Evolutionary conservation across 2,888 invertebrate genomes (phyloP), one percentile per base, ranked within the genome.

Genomic region (Chaitophorus viminalis): DNA sequence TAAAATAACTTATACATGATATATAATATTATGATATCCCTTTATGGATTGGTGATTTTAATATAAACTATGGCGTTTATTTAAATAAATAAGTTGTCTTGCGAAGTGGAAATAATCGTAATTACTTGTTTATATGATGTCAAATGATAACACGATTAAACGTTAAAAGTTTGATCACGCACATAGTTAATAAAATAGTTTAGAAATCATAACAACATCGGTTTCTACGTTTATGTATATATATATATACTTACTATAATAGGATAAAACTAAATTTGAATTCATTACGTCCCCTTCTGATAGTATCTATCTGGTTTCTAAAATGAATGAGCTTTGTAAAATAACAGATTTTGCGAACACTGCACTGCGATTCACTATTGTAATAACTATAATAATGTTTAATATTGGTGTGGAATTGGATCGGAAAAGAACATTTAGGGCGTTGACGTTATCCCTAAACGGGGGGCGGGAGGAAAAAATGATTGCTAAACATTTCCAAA

Each of bases 401-500:
- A n/a, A 84, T 84, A 84, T 84, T 25, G 25, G n/a, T 33, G 68
- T 70, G 70, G 36, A 85, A 85, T 85, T 85, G 70, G 77, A 85
- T 85, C 36, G 68, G 70, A 68, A 84, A 52, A 77, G 33, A 84
- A 84, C 77, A 77, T 85, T 85, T 85, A 70, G 85, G 85, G 77
- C 31, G 85, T 77, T 39, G 85, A 68, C 65, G 85, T 77, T 17
- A 25, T 14, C 75, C 25, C 75, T 60, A 29, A 21, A 11, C 21
- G 1, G 8, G 2, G 54, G 4, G 6, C 5, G 29, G 33, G 54
- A 60, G 68, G 33, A 75, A 83, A 84, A 84, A 75, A 72, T 54
- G 72, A 82, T 82, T 74, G 74, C 82, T 82, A 83, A 83, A 75
- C 83, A 84, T 84, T 75, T 84, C 75, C 65, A 65, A 75, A 84